Evolutionary conservation across 2,797 vertebrate genomes (phyloP).

Genomic region (Danio albolineatus): DNA sequence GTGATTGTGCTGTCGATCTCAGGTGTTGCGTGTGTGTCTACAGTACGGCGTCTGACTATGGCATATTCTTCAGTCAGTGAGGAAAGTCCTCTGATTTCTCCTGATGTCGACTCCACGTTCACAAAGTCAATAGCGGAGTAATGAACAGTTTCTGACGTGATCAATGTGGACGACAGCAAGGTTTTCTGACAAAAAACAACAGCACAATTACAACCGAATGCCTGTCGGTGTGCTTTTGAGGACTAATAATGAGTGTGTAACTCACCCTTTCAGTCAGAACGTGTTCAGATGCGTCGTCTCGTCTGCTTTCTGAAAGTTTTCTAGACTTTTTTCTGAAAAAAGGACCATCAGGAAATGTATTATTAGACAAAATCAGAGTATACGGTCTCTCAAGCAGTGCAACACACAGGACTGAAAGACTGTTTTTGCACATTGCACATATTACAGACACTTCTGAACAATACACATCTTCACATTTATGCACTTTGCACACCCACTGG

Average conservation of each 20-base stretch:
- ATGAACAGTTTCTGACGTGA: conserved; percentile 2
- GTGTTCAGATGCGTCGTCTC: background rate
- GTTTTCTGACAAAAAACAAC: background rate
- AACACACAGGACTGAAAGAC: too few relatives aligned
- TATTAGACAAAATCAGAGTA: too few relatives aligned
- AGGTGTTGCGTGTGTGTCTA: too few relatives aligned
- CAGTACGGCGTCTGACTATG: background rate
- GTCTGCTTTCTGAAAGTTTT: background rate
- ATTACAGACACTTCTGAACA: too few relatives aligned
- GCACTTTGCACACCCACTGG: too few relatives aligned
- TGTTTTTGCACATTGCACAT: too few relatives aligned
- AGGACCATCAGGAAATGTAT: background rate
- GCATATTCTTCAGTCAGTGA: background rate
- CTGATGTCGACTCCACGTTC: background rate
- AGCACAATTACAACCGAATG: background rate
- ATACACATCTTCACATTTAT: too few relatives aligned
- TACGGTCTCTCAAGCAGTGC: too few relatives aligned
- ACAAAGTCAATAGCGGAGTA: conserved; percentile 25
- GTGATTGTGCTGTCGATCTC: too few relatives aligned
- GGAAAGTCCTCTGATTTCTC: conserved; percentile 5
- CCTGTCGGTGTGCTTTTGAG: background rate
- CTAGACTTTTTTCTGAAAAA: background rate
- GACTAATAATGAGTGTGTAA: background rate
- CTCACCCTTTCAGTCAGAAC: background rate
- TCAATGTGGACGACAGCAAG: background rate